Percentiles rank a stretch among this genome's conserved stretches.
Conservation (phyloP, 2,888 invertebrate genomes). For the Platycheirus albimanus region DNA sequence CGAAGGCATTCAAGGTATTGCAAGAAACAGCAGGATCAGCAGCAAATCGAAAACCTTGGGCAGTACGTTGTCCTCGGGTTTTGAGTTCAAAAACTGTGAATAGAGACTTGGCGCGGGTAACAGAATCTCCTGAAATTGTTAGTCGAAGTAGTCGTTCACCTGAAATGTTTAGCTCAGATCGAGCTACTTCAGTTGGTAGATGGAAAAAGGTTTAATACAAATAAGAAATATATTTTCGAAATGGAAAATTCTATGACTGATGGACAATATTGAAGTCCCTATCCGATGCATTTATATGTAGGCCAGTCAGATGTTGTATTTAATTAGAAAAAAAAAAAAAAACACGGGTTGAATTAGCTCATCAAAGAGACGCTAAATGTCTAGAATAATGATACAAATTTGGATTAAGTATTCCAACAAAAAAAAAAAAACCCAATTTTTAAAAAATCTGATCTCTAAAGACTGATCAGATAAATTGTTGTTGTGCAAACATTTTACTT, state of each 20-base stretch:
- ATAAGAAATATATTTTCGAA: slow-evolving; percentile 36
- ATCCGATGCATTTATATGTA: slow-evolving; percentile 60
- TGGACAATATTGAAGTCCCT: slow-evolving; percentile 29
- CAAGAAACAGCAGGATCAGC: slow-evolving; percentile 83
- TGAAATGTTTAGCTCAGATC: slow-evolving; percentile 78
- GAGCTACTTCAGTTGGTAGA: slow-evolving; percentile 79
- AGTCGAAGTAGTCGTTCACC: slow-evolving; percentile 79
- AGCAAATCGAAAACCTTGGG: slow-evolving; percentile 83
- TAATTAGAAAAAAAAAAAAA: neutral
- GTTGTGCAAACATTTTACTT: slow-evolving; percentile 1
- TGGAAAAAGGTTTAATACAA: slow-evolving; percentile 79
- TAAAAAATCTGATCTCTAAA: neutral
- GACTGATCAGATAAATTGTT: slow-evolving; percentile 25
- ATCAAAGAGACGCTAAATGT: slow-evolving; percentile 18
- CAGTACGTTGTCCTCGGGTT: slow-evolving; percentile 86
- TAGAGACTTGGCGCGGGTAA: slow-evolving; percentile 83
- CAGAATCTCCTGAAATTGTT: slow-evolving; percentile 81
- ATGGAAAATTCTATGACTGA: slow-evolving; percentile 51
- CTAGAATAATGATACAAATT: neutral
- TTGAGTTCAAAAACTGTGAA: slow-evolving; percentile 85
- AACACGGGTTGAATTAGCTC: neutral
- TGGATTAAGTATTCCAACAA: too few species aligned
- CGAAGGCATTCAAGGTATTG: slow-evolving; percentile 84
- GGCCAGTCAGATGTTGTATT: slow-evolving; percentile 51
- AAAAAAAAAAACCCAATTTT: neutral